phyloP scores from a whole-genome alignment of 2,113 vertebrate genomes.

The Hemiprocne comata region DNA sequence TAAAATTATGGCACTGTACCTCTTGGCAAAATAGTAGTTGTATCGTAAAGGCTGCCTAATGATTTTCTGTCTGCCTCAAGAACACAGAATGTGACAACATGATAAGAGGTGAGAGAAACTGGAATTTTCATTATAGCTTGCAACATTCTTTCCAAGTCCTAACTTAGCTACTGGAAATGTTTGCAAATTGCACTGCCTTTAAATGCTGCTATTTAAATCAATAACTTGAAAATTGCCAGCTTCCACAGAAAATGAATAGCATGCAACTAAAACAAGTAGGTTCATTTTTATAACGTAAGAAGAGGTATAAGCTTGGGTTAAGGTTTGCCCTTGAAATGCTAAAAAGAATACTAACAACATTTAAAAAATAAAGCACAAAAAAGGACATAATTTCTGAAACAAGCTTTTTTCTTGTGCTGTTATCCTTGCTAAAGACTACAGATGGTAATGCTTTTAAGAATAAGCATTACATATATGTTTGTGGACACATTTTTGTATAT shows the following conservation, averaged over 20 bases:
- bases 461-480: background rate
- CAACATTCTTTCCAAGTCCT: background rate
- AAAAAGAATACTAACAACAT: background rate
- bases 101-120: background rate
- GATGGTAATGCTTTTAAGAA: background rate
- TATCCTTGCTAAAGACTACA: background rate
- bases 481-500: background rate
- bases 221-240: background rate
- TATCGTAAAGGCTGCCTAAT: background rate
- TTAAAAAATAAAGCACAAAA: background rate
- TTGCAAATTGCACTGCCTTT: constrained; percentile 25
- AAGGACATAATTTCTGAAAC: background rate
- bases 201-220: constrained; percentile 20
- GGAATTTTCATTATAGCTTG: constrained; percentile 23
- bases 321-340: background rate
- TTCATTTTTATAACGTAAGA: constrained; percentile 8
- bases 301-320: background rate
- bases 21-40: background rate
- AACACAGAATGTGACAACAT: constrained; percentile 15
- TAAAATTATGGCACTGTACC: background rate
- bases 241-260: constrained; percentile 12
- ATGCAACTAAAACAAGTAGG: constrained; percentile 4
- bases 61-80: constrained; percentile 1
- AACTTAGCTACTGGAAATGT: constrained; percentile 32
- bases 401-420: background rate